phyloP scores from a whole-genome alignment of 2,888 invertebrate genomes.

The Diaphora mendica region DNA sequence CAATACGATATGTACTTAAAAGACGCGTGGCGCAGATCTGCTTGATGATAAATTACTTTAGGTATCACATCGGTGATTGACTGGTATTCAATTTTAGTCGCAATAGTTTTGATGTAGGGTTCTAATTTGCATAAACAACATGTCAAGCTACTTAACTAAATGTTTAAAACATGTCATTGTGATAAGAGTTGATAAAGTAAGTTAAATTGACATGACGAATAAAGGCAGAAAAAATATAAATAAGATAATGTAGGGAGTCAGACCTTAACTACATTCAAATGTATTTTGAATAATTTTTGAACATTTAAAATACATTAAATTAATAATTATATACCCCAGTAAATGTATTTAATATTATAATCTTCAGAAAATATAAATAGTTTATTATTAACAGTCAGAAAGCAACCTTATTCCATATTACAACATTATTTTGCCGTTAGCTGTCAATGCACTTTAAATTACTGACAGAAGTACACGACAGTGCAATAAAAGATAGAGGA shows the following conservation, averaged over 20 bases:
- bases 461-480: not conserved
- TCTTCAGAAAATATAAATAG: not conserved
- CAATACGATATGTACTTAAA: slow-evolving; percentile 44
- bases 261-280: not conserved
- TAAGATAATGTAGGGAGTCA: not conserved
- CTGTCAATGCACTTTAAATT: not conserved
- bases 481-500: not conserved
- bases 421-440: not conserved
- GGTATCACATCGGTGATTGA: slow-evolving; percentile 1
- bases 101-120: not conserved
- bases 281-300: not conserved
- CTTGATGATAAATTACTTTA: slow-evolving; percentile 14
- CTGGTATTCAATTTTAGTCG: slow-evolving; percentile 5
- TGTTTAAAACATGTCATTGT: not conserved
- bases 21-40: slow-evolving; percentile 46
- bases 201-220: not conserved
- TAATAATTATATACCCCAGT: not conserved
- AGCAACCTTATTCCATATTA: not conserved
- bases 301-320: not conserved
- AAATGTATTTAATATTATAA: not conserved
- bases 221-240: not conserved
- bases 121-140: not conserved
- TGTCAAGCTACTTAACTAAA: not conserved
- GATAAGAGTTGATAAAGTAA: not conserved
- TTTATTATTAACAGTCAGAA: not conserved